Evolutionary conservation across 2,797 vertebrate species (phyloP).

Genomic region (Sphenodon punctatus): DNA sequence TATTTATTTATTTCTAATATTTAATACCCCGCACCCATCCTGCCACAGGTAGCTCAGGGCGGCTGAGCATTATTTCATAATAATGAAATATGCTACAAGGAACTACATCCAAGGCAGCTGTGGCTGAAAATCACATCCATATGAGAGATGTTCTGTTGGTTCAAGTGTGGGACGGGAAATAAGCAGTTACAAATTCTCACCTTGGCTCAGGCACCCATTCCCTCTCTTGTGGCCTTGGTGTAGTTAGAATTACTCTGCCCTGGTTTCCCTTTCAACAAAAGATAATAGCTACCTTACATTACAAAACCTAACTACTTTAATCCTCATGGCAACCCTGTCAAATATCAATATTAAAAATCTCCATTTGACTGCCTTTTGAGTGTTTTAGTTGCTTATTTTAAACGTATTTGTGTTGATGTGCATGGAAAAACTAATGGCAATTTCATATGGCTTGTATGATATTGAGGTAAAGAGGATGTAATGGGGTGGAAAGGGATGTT

Average conservation of each 20-base stretch:
- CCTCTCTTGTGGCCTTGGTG: neutral
- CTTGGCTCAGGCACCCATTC: neutral
- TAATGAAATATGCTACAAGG: neutral
- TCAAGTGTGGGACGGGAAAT: accelerated
- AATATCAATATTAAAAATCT: neutral
- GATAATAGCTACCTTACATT: no score
- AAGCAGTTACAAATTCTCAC: neutral
- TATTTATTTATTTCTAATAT: no score
- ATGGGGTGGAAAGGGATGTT: neutral
- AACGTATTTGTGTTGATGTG: neutral
- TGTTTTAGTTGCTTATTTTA: neutral
- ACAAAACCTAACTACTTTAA: neutral
- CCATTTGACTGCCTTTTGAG: no score
- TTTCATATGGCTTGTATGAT: neutral
- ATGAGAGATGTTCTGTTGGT: neutral
- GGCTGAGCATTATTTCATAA: no score
- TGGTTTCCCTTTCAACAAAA: neutral
- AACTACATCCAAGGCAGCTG: neutral
- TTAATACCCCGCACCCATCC: no score
- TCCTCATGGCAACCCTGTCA: neutral
- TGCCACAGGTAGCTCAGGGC: no score
- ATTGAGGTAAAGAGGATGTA: neutral
- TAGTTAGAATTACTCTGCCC: neutral
- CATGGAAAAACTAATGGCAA: neutral
- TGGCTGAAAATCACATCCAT: neutral